Percentiles rank a stretch among this genome's conserved stretches.
Evolutionary conservation across 1,140 invertebrate genomes (phyloP).

Genomic region (Potamilus streckersoni): DNA sequence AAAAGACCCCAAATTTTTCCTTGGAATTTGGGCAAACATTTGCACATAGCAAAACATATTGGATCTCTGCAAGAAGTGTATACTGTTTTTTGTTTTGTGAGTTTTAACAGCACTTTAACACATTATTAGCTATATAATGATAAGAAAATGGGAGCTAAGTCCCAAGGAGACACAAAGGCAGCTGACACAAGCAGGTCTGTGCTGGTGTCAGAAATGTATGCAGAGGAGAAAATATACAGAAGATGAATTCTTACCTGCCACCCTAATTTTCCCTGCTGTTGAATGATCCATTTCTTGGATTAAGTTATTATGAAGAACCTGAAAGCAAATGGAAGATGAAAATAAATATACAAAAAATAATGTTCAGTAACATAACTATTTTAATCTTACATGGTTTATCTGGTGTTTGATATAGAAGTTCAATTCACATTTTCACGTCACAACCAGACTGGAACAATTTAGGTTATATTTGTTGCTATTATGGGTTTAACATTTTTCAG

Average conservation of each 20-base stretch:
- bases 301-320: constrained; percentile 75
- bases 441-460: not conserved
- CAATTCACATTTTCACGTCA: not conserved
- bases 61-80: not conserved
- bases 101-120: too few relatives aligned
- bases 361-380: not conserved
- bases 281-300: constrained; percentile 84
- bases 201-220: not conserved
- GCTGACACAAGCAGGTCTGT: too few relatives aligned
- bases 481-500: not conserved
- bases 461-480: too few relatives aligned
- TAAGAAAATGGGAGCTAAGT: too few relatives aligned
- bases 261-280: constrained; percentile 77
- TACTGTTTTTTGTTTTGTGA: not conserved
- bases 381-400: too few relatives aligned
- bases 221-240: not conserved
- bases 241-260: constrained; percentile 72
- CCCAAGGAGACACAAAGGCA: too few relatives aligned
- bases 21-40: too few relatives aligned
- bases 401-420: not conserved
- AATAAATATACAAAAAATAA: not conserved
- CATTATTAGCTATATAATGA: too few relatives aligned
- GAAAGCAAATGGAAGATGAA: constrained; percentile 15
- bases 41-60: too few relatives aligned
- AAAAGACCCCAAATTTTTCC: too few relatives aligned